These are phyloP conservation scores for Podarcis siculus DNA, from an alignment of 2,797 vertebrate genomes.

Conservation along the genomic window DNA sequence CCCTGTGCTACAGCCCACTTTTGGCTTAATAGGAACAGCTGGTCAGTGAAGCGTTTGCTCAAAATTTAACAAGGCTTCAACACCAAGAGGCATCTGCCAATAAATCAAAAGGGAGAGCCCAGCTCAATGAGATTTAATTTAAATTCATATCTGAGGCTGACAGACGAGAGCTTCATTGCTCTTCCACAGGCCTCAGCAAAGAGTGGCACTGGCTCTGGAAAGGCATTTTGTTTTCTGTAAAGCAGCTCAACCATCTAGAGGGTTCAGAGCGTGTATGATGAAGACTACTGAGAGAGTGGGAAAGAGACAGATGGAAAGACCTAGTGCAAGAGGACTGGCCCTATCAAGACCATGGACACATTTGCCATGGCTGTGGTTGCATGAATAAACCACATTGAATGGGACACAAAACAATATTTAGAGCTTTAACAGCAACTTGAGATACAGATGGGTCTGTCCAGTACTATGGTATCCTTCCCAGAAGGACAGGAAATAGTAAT, in stretches of 20 bases:
- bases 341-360: not conserved
- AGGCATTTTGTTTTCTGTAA: not conserved
- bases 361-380: not conserved
- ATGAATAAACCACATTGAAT: accelerated
- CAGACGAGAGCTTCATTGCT: conserved; percentile 56
- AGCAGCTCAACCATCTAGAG: not conserved
- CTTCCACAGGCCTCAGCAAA: conserved; percentile 36
- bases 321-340: not conserved
- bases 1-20: conserved; percentile 59
- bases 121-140: conserved; percentile 76
- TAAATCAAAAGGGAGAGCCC: conserved; percentile 75
- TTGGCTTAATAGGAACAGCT: conserved; percentile 79
- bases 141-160: conserved; percentile 66
- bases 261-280: accelerated
- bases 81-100: conserved; percentile 73
- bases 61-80: conserved; percentile 79
- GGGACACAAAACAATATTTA: not conserved
- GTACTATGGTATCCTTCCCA: not conserved
- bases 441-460: accelerated
- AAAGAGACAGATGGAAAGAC: accelerated
- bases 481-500: not conserved
- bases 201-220: accelerated
- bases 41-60: conserved; percentile 78
- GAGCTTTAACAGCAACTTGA: accelerated
- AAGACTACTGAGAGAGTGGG: not conserved